Evolutionary conservation across 2,113 vertebrate species (phyloP).

Genomic region (Scomber scombrus): DNA sequence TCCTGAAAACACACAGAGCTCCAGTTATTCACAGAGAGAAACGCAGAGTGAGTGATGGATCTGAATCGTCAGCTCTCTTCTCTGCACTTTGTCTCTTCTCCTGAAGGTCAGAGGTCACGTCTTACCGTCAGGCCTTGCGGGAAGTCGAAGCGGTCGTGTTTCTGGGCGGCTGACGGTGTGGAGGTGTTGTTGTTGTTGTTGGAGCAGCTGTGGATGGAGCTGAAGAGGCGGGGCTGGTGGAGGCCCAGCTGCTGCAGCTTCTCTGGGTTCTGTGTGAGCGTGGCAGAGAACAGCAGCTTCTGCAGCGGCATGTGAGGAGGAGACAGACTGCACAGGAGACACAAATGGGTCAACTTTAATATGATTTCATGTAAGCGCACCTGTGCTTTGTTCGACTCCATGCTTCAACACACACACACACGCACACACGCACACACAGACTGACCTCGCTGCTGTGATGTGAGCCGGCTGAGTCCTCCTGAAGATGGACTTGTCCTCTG

Average conservation of each 20-base stretch:
- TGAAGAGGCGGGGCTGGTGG: slow-evolving; percentile 93
- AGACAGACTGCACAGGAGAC: slow-evolving; percentile 81
- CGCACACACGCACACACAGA: not conserved
- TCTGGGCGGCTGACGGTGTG: not conserved
- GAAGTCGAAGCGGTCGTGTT: slow-evolving; percentile 85
- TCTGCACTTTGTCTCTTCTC: not conserved
- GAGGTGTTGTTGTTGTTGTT: not conserved
- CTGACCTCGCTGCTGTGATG: slow-evolving; percentile 90
- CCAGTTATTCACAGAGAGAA: not conserved
- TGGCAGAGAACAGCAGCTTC: slow-evolving; percentile 97
- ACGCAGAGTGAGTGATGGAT: too few species aligned
- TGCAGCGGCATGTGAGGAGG: slow-evolving; percentile 91
- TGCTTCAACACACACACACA: too few species aligned
- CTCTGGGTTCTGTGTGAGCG: slow-evolving; percentile 94
- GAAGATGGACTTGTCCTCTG: slow-evolving; percentile 74
- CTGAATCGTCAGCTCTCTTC: not conserved
- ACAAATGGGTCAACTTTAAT: too few species aligned
- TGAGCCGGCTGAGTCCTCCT: slow-evolving; percentile 80
- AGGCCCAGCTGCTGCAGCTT: slow-evolving; percentile 93
- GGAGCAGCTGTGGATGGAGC: slow-evolving; percentile 74
- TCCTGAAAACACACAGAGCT: slow-evolving; percentile 83
- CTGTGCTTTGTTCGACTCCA: not conserved
- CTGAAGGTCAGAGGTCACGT: not conserved
- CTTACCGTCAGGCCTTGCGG: slow-evolving; percentile 90
- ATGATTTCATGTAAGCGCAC: too few species aligned